Evolutionary conservation across 30 jellyfish, hydroid and myxozoan genomes (phyloP).

Genomic region (Thelohanellus kitauei): DNA sequence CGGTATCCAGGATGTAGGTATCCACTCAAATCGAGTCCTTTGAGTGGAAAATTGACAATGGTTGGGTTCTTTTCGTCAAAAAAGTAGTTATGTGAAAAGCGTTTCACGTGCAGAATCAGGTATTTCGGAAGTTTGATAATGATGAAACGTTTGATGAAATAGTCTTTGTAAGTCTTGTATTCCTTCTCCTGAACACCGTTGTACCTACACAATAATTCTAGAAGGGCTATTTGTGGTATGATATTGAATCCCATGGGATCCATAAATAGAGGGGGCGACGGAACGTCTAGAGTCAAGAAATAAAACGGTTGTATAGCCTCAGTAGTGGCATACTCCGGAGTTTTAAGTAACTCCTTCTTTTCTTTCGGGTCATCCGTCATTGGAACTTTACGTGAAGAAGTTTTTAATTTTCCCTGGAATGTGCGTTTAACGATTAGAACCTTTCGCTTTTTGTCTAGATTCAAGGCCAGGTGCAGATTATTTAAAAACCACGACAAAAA

Average conservation of each 20-base stretch:
- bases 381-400: constrained; percentile 22
- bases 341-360: neutral
- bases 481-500: constrained; percentile 65
- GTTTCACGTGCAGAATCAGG: constrained; percentile 31
- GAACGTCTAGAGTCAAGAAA: constrained; percentile 52
- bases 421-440: constrained; percentile 5
- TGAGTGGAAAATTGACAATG: constrained; percentile 58
- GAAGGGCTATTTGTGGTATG: constrained; percentile 57
- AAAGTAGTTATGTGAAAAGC: constrained; percentile 57
- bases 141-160: constrained; percentile 25
- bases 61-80: constrained; percentile 87
- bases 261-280: constrained; percentile 91
- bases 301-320: constrained; percentile 26
- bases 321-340: neutral
- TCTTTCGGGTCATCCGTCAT: constrained; percentile 16
- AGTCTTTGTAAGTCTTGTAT: constrained; percentile 51
- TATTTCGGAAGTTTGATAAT: constrained; percentile 51
- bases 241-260: constrained; percentile 57
- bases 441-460: constrained; percentile 32
- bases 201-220: constrained; percentile 27
- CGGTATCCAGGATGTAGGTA: neutral
- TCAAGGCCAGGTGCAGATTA: constrained; percentile 36
- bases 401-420: constrained; percentile 66
- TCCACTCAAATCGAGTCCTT: neutral
- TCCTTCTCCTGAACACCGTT: constrained; percentile 71